Percentiles rank a stretch among this genome's conserved stretches.
Conservation (phyloP, 2,113 vertebrate species). For the Caranx ignobilis region DNA sequence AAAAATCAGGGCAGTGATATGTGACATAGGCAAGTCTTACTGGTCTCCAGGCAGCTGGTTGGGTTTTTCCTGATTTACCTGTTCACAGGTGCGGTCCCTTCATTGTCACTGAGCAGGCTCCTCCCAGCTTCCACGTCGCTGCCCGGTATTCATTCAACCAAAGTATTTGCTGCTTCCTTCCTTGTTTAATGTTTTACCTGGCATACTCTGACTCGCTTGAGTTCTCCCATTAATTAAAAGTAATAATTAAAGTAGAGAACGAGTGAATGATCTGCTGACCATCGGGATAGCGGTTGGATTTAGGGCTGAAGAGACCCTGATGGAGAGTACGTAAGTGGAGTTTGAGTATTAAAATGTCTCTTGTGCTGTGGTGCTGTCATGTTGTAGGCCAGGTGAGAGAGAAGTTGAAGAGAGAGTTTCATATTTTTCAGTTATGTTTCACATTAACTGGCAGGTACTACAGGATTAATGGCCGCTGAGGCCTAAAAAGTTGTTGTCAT, state of each 20-base stretch:
- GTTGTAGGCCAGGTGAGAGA: neutral
- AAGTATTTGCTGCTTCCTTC: slow-evolving; percentile 1
- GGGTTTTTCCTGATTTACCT: slow-evolving; percentile 60
- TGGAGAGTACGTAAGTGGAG: slow-evolving; percentile 48
- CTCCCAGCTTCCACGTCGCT: slow-evolving; percentile 55
- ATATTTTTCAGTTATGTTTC: neutral
- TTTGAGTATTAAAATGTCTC: neutral
- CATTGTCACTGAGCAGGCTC: slow-evolving; percentile 19
- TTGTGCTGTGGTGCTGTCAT: neutral
- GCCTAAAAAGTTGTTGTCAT: neutral
- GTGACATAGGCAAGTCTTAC: neutral
- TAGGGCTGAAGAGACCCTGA: neutral
- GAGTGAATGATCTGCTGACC: neutral
- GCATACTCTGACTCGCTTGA: neutral
- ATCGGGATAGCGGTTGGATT: neutral
- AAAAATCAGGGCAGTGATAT: neutral
- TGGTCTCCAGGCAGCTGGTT: neutral
- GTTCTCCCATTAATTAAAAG: neutral
- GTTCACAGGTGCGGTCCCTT: neutral
- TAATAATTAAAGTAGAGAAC: neutral
- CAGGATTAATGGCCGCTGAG: neutral
- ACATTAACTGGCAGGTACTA: neutral
- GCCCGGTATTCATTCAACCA: no score
- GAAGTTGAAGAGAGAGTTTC: neutral
- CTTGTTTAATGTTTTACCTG: neutral